phyloP scores from a whole-genome alignment of 2,113 vertebrate species.

The Trematocara zebra region DNA sequence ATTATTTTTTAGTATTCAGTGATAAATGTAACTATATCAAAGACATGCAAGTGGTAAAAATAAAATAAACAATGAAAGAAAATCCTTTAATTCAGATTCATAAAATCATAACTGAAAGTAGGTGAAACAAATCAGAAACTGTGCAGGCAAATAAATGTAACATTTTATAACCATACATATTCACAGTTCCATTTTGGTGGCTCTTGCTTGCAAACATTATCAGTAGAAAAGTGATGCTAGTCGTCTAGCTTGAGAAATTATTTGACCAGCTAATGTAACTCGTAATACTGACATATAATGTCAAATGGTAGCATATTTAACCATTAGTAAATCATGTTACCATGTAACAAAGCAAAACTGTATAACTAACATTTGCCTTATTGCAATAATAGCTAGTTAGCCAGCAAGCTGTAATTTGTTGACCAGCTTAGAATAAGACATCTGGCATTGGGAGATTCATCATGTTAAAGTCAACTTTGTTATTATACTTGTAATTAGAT shows the following conservation, averaged over 20 bases:
- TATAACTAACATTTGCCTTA: neutral
- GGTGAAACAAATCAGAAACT: neutral
- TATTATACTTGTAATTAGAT: neutral
- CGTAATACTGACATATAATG: neutral
- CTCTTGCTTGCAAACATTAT: neutral
- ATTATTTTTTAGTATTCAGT: neutral
- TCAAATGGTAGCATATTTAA: neutral
- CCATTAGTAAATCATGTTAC: neutral
- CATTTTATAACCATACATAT: neutral
- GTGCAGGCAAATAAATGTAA: neutral
- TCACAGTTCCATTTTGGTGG: neutral
- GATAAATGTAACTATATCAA: neutral
- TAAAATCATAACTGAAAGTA: neutral
- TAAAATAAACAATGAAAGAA: neutral
- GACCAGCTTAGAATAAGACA: neutral
- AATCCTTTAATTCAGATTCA: neutral
- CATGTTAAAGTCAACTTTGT: neutral
- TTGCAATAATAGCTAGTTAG: neutral
- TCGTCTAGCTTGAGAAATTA: neutral
- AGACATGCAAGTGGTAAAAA: neutral
- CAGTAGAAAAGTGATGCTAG: neutral
- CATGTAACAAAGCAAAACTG: neutral
- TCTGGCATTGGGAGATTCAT: neutral
- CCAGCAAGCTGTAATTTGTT: neutral
- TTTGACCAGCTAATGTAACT: neutral